A percentile compares a stretch with the other conserved stretches of the same genome.
These are phyloP conservation scores for Pseudochirops corinnae DNA, from an alignment of 2,797 vertebrate species.

Conservation along the genomic window DNA sequence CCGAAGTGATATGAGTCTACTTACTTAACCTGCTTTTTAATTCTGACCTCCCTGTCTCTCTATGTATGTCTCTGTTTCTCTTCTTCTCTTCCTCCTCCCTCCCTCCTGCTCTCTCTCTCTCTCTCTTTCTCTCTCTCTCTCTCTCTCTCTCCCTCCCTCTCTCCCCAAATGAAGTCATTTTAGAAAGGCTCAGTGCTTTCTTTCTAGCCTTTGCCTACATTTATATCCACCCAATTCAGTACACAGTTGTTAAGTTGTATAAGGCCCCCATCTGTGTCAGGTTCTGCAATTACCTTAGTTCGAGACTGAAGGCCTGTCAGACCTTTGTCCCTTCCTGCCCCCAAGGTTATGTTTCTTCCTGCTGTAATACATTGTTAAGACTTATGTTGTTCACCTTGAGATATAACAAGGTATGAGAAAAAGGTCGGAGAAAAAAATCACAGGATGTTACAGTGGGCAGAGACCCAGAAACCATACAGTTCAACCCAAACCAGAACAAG, in stretches of 20 bases:
- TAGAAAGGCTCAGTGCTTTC: background rate
- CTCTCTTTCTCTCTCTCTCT: no score
- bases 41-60: background rate
- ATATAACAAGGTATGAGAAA: background rate
- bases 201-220: conserved; percentile 7
- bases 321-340: conserved; percentile 42
- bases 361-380: background rate
- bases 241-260: background rate
- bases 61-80: no score
- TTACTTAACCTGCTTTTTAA: background rate
- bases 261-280: background rate
- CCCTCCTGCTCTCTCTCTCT: no score
- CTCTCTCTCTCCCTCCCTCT: background rate
- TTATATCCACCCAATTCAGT: background rate
- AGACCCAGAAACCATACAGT: background rate
- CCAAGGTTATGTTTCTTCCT: background rate
- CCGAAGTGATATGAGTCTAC: background rate
- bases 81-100: no score
- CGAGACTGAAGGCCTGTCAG: background rate
- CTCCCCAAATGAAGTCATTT: background rate
- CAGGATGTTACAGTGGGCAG: background rate
- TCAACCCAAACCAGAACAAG: background rate
- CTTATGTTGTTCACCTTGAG: background rate
- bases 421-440: background rate
- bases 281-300: background rate